These are phyloP conservation scores for Anoura caudifer DNA, from an alignment of 2,113 vertebrate genomes.

Conservation along the genomic window DNA sequence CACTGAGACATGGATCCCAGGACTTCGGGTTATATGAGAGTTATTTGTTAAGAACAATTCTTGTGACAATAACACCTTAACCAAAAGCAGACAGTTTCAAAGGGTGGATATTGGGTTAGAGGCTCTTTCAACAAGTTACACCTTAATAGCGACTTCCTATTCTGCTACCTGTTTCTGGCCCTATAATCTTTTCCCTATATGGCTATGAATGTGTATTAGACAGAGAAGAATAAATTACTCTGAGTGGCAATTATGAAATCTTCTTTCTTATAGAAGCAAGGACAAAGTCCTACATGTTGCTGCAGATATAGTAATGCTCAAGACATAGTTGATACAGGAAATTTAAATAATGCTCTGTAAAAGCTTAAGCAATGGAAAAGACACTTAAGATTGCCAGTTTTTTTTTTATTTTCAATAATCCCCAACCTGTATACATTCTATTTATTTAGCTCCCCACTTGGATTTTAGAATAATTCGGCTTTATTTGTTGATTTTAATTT, in stretches of 20 bases:
- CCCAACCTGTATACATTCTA: background rate
- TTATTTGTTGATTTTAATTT: conserved; percentile 17
- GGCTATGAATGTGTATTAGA: background rate
- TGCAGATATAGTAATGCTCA: background rate
- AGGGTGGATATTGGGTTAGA: background rate
- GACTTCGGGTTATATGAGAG: background rate
- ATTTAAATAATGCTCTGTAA: background rate
- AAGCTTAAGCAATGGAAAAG: background rate
- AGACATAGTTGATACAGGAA: background rate
- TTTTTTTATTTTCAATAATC: background rate
- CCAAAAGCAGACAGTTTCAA: background rate
- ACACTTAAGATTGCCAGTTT: background rate
- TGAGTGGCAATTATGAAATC: background rate
- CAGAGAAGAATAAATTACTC: background rate
- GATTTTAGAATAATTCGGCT: conserved; percentile 13
- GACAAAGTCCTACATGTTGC: background rate
- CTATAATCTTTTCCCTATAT: background rate
- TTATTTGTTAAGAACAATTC: background rate
- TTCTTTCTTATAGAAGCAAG: background rate
- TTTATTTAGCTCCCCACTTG: background rate
- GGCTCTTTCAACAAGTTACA: background rate
- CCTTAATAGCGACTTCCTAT: background rate
- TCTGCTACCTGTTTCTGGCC: background rate
- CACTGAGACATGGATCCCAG: background rate
- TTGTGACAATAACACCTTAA: background rate